phyloP scores from a whole-genome alignment of 2,888 invertebrate species.

The Dyspetes luteomarginatus region DNA sequence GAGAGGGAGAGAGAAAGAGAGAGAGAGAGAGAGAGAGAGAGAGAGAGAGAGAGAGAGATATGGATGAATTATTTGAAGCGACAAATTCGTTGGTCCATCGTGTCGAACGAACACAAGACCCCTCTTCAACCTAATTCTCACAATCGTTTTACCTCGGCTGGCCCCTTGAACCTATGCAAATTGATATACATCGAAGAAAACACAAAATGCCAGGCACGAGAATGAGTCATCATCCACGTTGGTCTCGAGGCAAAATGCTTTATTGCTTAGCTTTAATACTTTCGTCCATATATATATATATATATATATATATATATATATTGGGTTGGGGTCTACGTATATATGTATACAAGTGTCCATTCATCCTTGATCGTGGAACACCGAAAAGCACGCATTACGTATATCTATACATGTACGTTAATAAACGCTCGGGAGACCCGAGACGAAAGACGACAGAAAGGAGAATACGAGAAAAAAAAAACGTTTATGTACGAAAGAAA shows the following conservation, averaged over 20 bases:
- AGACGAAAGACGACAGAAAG: constrained; percentile 7
- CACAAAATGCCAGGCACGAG: constrained; percentile 22
- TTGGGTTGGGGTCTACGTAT: constrained; percentile 21
- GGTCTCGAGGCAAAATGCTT: constrained; percentile 24
- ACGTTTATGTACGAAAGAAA: constrained; percentile 8
- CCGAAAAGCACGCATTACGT: constrained; percentile 8
- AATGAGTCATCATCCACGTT: constrained; percentile 54
- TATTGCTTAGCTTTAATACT: constrained; percentile 28
- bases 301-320: not conserved
- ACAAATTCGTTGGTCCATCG: constrained; percentile 31
- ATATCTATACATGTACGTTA: not conserved
- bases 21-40: no score
- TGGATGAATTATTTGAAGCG: constrained; percentile 2
- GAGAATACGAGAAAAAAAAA: constrained; percentile 40
- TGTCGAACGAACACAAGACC: not conserved
- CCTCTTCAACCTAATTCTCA: constrained; percentile 28
- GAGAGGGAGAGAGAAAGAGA: not conserved
- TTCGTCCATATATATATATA: not conserved
- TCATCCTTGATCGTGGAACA: constrained; percentile 55
- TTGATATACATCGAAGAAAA: constrained; percentile 58
- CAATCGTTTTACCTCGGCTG: constrained; percentile 57
- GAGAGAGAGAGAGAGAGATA: not conserved
- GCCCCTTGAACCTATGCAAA: constrained; percentile 59
- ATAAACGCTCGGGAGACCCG: not conserved
- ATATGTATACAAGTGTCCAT: constrained; percentile 45